Evolutionary conservation across 2,888 invertebrate species (phyloP).

Genomic region (Tetheella fluctuosa): DNA sequence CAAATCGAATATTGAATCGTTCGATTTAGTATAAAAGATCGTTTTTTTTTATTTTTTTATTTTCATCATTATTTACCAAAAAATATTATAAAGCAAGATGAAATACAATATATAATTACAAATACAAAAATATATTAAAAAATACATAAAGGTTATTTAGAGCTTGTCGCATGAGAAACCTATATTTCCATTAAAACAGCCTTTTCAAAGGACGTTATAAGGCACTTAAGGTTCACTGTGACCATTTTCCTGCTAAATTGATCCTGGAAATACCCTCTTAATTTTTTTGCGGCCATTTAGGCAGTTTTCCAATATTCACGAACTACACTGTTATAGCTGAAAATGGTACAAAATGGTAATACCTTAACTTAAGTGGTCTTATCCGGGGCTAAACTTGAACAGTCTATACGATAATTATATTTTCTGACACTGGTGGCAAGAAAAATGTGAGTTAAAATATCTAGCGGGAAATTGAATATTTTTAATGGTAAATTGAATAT

Average conservation of each 20-base stretch:
- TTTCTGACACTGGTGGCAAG: too few relatives aligned
- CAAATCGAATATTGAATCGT: conserved; percentile 27
- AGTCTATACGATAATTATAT: background rate
- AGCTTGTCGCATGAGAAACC: background rate
- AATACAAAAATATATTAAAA: too few relatives aligned
- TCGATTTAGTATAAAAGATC: conserved; percentile 20
- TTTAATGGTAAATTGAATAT: too few relatives aligned
- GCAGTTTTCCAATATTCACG: background rate
- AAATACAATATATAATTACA: too few relatives aligned
- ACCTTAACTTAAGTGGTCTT: background rate
- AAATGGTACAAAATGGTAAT: background rate
- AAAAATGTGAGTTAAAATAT: too few relatives aligned
- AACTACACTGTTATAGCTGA: background rate
- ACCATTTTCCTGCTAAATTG: background rate
- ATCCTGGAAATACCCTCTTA: background rate
- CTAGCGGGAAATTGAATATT: too few relatives aligned
- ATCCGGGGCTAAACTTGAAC: background rate
- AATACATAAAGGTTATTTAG: background rate
- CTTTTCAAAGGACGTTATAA: background rate
- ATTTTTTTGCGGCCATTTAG: background rate
- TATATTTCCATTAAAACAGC: background rate
- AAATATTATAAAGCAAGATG: too few relatives aligned
- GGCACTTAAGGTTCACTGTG: background rate
- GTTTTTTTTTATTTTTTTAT: conserved; percentile 9
- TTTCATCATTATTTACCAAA: too few relatives aligned